Percentiles rank a stretch among this genome's conserved stretches.
phyloP scores from a whole-genome alignment of 1,140 invertebrate genomes.

The Brachionus asplanchnoidis region DNA sequence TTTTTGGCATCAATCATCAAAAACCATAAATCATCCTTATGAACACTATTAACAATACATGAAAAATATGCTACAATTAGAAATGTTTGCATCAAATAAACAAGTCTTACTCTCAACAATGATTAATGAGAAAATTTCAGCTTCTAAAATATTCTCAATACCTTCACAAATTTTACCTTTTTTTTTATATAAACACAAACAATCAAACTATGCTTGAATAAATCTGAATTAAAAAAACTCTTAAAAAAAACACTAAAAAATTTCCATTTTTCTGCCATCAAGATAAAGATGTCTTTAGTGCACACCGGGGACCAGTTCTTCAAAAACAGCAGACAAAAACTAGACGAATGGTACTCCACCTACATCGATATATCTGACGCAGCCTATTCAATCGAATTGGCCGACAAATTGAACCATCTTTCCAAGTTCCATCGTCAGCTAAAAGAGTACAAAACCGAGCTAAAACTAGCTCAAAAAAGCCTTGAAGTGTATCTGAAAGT shows the following conservation, averaged over 20 bases:
- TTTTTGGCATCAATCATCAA: not conserved
- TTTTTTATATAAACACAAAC: not conserved
- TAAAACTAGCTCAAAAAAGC: not conserved
- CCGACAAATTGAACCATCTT: not conserved
- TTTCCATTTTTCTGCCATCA: not conserved
- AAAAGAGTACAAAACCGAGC: not conserved
- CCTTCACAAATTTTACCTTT: not conserved
- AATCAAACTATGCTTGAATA: not conserved
- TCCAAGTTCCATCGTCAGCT: not conserved
- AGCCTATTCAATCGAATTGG: not conserved
- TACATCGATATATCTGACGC: not conserved
- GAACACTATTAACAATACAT: not conserved
- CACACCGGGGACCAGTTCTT: not conserved
- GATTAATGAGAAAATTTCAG: not conserved
- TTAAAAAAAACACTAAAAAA: not conserved
- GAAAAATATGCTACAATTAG: constrained; percentile 13
- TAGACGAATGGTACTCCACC: not conserved
- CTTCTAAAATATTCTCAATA: not conserved
- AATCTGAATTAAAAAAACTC: not conserved
- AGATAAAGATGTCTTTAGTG: not conserved
- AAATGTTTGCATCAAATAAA: not conserved
- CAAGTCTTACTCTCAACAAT: not conserved
- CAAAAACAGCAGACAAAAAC: not conserved
- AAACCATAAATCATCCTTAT: not conserved
- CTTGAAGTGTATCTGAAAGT: not conserved